Percentiles rank a stretch among this genome's conserved stretches.
Evolutionary conservation across 2,113 vertebrate species (phyloP).

Genomic region (Gobio gobio): DNA sequence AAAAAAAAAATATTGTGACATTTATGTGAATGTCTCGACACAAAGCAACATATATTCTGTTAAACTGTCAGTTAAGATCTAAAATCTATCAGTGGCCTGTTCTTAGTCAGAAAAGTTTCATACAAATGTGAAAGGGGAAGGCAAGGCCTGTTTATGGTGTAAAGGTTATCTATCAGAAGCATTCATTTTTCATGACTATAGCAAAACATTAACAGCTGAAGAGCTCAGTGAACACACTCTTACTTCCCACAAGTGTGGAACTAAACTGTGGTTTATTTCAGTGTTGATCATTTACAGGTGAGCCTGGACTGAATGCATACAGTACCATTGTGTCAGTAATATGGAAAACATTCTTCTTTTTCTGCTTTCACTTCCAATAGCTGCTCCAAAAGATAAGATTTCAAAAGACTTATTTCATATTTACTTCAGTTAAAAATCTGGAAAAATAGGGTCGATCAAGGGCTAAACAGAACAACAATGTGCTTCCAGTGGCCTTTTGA

Average conservation of each 20-base stretch:
- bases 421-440: not conserved
- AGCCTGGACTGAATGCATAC: not conserved
- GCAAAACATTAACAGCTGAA: not conserved
- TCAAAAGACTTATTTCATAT: not conserved
- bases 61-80: no score
- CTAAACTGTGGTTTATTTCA: not conserved
- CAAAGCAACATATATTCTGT: no score
- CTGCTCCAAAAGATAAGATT: not conserved
- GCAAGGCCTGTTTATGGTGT: not conserved
- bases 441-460: no score
- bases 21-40: no score
- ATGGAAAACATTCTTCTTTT: not conserved
- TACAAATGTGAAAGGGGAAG: not conserved
- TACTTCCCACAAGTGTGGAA: not conserved
- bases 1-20: no score
- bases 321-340: not conserved
- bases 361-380: conserved; percentile 9
- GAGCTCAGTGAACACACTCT: not conserved
- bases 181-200: not conserved
- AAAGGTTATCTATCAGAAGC: not conserved
- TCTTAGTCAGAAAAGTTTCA: not conserved
- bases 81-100: not conserved
- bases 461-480: not conserved
- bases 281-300: not conserved
- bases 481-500: no score